Evolutionary conservation across 2,888 invertebrate genomes (phyloP), one percentile per base, ranked within the genome.

Genomic region (Troilus luridus): DNA sequence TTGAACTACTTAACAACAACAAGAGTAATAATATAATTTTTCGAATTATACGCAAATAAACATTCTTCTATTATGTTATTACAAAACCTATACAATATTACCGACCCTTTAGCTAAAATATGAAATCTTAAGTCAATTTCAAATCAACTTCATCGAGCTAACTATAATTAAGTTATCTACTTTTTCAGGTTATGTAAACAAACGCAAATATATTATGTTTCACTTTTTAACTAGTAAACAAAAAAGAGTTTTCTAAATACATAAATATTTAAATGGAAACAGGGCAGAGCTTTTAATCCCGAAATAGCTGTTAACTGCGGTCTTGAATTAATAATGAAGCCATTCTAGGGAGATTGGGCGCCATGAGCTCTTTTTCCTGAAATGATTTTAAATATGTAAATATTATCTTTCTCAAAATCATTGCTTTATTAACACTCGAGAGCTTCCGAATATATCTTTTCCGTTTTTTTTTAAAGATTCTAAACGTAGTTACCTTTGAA

Each of bases 311-410:
- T 14, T 67, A 67, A 27, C 24, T 67, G 67, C 67, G 67, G 67
- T 67, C 67, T 67, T 67, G 67, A 67, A 67, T 67, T 67, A 67
- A 14, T 67, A 67, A 67, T 67, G 67, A 27, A 67, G 67, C 12
- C 24, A 12, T 67, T 27, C 24, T 12, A 10, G 12, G 24, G 27
- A 67, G 24, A 27, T 24, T 12, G 67, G 24, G 67, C 6, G 12
- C 14, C 24, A 24, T 12, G 24, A 14, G n/a, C 67, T 14, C 67
- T 67, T 67, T 24, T 67, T 67, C 14, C 5, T 6, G 11, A 67
- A 67, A 67, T 67, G 67, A 27, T 67, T 24, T 24, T 67, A 67
- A 67, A 67, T 67, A 67, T 67, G 67, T 27, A 67, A 67, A 67
- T 67, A 67, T 67, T 67, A 24, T 67, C 67, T 27, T 24, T 27